Conservation (phyloP, 2,113 vertebrate species). For the Clarias batrachus region DNA sequence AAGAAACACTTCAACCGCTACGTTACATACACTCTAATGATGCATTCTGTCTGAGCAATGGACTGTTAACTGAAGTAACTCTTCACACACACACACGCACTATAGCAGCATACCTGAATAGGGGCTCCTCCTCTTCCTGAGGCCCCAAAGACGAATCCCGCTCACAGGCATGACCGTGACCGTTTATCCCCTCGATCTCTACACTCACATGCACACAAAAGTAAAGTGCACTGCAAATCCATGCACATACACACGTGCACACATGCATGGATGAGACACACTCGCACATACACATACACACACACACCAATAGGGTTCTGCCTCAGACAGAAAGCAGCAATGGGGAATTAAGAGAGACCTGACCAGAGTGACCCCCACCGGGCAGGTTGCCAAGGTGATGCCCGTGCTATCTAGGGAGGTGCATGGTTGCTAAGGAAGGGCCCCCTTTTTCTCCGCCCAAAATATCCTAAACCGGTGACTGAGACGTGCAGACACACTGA, state of each 20-base stretch:
- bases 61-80: background rate
- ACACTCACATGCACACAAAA: constrained; percentile 12
- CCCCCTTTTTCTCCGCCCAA: constrained; percentile 4
- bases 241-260: background rate
- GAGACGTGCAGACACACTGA: constrained; percentile 3
- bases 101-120: constrained; percentile 38
- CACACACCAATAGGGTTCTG: constrained; percentile 11
- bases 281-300: background rate
- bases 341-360: constrained; percentile 41
- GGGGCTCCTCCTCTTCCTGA: background rate
- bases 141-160: constrained; percentile 42
- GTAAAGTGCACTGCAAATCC: background rate
- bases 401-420: constrained; percentile 35
- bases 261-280: background rate
- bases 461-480: constrained; percentile 18
- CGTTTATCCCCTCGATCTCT: constrained; percentile 29
- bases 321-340: constrained; percentile 12
- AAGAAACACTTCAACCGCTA: constrained; percentile 10
- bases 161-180: constrained; percentile 28
- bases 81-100: constrained; percentile 22
- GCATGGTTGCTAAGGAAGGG: constrained; percentile 39
- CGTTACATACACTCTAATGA: background rate
- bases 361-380: constrained; percentile 44
- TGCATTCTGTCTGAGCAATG: background rate
- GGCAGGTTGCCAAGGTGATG: constrained; percentile 55